Percentiles rank a stretch among this genome's conserved stretches.
Evolutionary conservation across 2,797 vertebrate species (phyloP).

Genomic region (Knipowitschia caucasica): DNA sequence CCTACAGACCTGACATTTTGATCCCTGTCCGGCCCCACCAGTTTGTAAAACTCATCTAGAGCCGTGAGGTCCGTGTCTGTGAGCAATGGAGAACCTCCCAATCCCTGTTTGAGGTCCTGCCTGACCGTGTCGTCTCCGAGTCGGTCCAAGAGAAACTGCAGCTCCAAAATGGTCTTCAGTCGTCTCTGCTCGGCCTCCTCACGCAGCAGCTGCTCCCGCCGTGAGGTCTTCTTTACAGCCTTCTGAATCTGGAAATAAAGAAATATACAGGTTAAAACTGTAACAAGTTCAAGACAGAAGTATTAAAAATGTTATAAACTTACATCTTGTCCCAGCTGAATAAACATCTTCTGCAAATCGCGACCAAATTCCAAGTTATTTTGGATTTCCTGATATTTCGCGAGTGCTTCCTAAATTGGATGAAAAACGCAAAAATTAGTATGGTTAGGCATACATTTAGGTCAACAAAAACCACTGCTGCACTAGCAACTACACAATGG

Average conservation of each 20-base stretch:
- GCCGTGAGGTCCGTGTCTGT: slow-evolving; percentile 83
- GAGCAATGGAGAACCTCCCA: slow-evolving; percentile 78
- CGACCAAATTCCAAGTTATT: slow-evolving; percentile 96
- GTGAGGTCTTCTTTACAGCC: slow-evolving; percentile 90
- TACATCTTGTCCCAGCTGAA: slow-evolving; percentile 93
- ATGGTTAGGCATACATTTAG: background rate
- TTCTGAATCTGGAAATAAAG: slow-evolving; percentile 86
- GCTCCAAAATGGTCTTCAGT: slow-evolving; percentile 88
- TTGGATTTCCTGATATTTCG: slow-evolving; percentile 91
- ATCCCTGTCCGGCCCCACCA: slow-evolving; percentile 91
- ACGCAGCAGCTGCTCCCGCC: slow-evolving; percentile 90
- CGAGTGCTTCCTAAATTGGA: slow-evolving; percentile 85
- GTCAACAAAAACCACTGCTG: no score
- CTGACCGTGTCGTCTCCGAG: slow-evolving; percentile 89
- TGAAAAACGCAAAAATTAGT: background rate
- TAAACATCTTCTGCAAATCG: slow-evolving; percentile 93
- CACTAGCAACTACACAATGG: no score
- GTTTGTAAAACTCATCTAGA: slow-evolving; percentile 94
- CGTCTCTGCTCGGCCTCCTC: slow-evolving; percentile 93
- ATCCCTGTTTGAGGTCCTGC: slow-evolving; percentile 87
- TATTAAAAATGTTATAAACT: slow-evolving; percentile 44
- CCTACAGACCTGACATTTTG: slow-evolving; percentile 83
- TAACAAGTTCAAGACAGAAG: background rate
- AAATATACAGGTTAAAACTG: slow-evolving; percentile 1
- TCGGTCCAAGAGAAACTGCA: slow-evolving; percentile 91